These are phyloP conservation scores for Parapsyche elsis DNA, from an alignment of 1,140 invertebrate genomes.

Conservation along the genomic window DNA sequence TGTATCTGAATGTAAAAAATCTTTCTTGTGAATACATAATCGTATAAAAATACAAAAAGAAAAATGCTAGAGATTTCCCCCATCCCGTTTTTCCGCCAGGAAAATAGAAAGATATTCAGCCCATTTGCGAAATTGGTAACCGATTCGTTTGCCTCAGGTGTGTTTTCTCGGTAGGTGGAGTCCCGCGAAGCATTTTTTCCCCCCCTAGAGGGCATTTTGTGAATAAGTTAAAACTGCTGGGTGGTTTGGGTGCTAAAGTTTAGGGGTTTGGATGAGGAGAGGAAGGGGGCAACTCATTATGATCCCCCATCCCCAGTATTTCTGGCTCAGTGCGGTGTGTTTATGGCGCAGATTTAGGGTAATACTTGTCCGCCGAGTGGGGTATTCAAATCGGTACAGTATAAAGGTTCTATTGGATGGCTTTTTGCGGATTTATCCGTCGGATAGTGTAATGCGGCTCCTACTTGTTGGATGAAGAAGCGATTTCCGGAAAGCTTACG, in stretches of 20 bases:
- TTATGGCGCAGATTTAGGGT: conserved; percentile 23
- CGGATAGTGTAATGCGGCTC: conserved; percentile 3
- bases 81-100: background rate
- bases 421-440: conserved; percentile 21
- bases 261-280: background rate
- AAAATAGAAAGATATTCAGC: conserved; percentile 48
- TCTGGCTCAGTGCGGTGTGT: background rate
- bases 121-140: conserved; percentile 54
- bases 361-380: conserved; percentile 10
- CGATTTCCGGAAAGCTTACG: background rate
- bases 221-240: conserved; percentile 30
- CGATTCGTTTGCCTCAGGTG: conserved; percentile 52
- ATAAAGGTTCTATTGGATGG: conserved; percentile 28
- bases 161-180: conserved; percentile 9
- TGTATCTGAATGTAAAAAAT: background rate
- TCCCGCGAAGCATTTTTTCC: conserved; percentile 24
- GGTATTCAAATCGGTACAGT: conserved; percentile 27
- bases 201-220: conserved; percentile 29
- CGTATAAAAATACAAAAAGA: conserved; percentile 14
- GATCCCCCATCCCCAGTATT: background rate
- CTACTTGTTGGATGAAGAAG: conserved; percentile 10
- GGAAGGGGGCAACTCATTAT: background rate
- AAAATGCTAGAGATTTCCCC: background rate
- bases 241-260: background rate
- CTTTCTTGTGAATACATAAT: background rate